Conservation (phyloP, 2,113 vertebrate genomes). For the Paradoxurus hermaphroditus region DNA sequence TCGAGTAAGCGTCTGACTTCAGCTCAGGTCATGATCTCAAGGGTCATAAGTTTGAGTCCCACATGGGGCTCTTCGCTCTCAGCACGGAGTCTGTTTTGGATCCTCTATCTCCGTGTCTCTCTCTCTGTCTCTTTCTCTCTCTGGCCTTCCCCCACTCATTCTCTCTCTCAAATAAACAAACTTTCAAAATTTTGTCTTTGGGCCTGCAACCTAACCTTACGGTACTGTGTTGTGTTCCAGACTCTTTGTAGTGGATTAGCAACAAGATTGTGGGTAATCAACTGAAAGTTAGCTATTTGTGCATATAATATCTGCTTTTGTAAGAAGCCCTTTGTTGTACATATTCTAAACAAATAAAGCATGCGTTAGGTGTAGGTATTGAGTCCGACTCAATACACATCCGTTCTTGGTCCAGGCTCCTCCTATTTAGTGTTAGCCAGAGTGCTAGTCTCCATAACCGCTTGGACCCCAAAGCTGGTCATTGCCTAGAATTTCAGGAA, state of each 20-base stretch:
- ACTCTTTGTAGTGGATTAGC: background rate
- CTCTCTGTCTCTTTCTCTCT: too few relatives aligned
- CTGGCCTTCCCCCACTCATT: too few relatives aligned
- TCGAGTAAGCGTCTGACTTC: too few relatives aligned
- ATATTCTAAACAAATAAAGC: background rate
- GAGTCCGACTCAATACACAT: background rate
- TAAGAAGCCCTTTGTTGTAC: background rate
- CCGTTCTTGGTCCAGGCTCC: background rate
- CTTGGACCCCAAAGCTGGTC: background rate
- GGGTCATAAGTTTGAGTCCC: too few relatives aligned
- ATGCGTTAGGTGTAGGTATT: background rate
- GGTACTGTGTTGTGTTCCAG: background rate
- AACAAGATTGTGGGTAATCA: background rate
- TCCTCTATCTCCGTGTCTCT: too few relatives aligned
- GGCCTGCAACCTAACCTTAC: background rate
- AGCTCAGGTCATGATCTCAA: too few relatives aligned
- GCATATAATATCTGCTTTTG: background rate
- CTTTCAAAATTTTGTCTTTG: background rate
- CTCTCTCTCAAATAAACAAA: too few relatives aligned
- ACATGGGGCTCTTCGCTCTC: too few relatives aligned
- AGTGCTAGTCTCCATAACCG: background rate
- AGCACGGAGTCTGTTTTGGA: too few relatives aligned
- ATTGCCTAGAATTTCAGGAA: background rate
- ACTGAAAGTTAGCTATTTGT: background rate
- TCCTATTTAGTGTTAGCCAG: background rate